Base-by-base conservation (phyloP, 2,888 invertebrate species). In the Eurois occulta region DNA sequence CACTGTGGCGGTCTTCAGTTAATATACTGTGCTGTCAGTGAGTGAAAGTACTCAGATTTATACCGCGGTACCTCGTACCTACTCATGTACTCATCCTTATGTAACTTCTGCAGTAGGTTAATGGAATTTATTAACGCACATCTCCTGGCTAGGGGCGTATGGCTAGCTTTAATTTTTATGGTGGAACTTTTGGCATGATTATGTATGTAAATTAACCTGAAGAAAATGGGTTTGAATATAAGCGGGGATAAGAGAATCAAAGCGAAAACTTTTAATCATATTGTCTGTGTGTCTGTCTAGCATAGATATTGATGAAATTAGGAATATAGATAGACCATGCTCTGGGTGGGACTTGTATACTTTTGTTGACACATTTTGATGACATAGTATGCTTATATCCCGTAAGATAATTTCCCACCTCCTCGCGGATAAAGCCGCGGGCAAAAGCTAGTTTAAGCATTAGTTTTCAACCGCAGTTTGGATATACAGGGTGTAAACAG, bases 41-140 rank as follows among this genome's bases (percentile, higher is more conserved):
- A 85, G 93, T 91, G 93, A 94, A 94, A 94, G 93, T 92, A 81
- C 72, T 80, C 91, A 91, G 93, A 94, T 93, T 93, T 94, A 93
- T 90, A 88, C 88, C 78, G 90, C 87, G 87, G 87, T 85, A 52
- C 32, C 35, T 28, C 32, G 48, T 32, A 89, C 79, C 24, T 35
- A 35, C 35, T 35, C n/a, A 11, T 64, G 88, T 84, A 79, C 88
- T 81, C 91, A 91, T 92, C 93, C 91, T 93, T 93, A 91, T 87
- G 89, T 90, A 92, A 93, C 80, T 77, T 81, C 58, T 75, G 83
- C 80, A 84, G 77, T 81, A 75, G 85, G 89, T 89, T 92, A 91
- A 93, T 92, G 92, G 92, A 91, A 92, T 93, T 90, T 93, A 93
- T 93, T 91, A 90, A 90, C 89, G 90, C 91, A 90, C 88, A 89